A percentile compares a stretch with the other conserved stretches of the same genome.
phyloP scores from a whole-genome alignment of 2,113 vertebrate species.

The Aleadryas rufinucha region DNA sequence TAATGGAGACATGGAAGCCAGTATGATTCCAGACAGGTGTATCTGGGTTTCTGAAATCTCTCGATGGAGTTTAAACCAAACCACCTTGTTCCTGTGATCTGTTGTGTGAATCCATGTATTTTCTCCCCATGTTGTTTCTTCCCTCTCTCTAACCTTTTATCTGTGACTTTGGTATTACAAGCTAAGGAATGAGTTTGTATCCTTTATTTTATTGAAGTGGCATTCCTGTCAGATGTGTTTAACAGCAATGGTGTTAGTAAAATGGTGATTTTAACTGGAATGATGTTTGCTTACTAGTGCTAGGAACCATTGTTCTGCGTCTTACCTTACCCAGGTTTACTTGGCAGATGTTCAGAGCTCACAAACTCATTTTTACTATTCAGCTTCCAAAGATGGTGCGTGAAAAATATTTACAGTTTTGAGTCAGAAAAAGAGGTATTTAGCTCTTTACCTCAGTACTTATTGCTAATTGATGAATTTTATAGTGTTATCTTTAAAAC shows the following conservation, averaged over 20 bases:
- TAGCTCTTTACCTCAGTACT: not conserved
- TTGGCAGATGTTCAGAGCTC: not conserved
- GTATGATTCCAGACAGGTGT: not conserved
- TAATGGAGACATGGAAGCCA: not conserved
- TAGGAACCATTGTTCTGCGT: not conserved
- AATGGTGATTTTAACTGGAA: not conserved
- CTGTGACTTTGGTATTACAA: not conserved
- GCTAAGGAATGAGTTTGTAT: not conserved
- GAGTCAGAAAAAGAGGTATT: not conserved
- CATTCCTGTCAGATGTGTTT: not conserved
- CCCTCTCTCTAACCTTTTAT: not conserved
- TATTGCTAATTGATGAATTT: not conserved
- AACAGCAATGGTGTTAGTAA: not conserved
- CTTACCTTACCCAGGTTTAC: not conserved
- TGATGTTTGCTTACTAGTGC: not conserved
- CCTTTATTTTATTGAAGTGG: not conserved
- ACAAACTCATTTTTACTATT: not conserved
- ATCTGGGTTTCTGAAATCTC: not conserved
- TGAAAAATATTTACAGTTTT: not conserved
- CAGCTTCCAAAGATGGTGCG: not conserved
- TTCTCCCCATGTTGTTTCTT: not conserved
- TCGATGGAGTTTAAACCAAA: not conserved
- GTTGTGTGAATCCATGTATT: fast-evolving
- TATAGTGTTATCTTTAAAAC: not conserved
- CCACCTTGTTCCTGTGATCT: not conserved